phyloP scores from a whole-genome alignment of 1,140 invertebrate genomes.

The Atopsyche davidsoni region DNA sequence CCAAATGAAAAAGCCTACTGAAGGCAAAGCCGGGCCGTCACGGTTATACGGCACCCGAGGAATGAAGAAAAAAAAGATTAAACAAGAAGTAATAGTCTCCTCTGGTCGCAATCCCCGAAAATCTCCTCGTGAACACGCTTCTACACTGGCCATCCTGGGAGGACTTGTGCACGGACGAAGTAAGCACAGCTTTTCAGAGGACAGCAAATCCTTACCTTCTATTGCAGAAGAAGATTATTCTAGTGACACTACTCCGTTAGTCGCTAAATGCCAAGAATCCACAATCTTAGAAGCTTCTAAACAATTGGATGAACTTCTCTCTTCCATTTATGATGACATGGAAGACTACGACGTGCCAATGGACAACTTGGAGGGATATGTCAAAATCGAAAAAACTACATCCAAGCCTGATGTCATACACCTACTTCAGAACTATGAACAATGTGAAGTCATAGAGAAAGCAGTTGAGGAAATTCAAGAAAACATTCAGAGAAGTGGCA shows the following conservation, averaged over 20 bases:
- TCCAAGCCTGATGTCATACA: slow-evolving; percentile 17
- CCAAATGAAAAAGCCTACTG: slow-evolving; percentile 37
- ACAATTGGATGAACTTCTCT: slow-evolving; percentile 41
- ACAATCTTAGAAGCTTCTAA: slow-evolving; percentile 36
- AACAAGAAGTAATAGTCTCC: slow-evolving; percentile 5
- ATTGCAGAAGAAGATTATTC: slow-evolving; percentile 37
- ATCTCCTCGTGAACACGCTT: slow-evolving; percentile 77
- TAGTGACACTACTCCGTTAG: slow-evolving; percentile 37
- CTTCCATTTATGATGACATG: slow-evolving; percentile 42
- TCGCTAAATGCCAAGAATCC: slow-evolving; percentile 35
- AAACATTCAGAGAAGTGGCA: slow-evolving; percentile 6
- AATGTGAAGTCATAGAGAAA: slow-evolving; percentile 20
- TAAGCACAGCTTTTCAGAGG: slow-evolving; percentile 38
- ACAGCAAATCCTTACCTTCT: slow-evolving; percentile 41
- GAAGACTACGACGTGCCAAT: slow-evolving; percentile 41
- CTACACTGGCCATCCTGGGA: slow-evolving; percentile 73
- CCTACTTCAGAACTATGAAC: slow-evolving; percentile 20
- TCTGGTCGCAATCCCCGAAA: slow-evolving; percentile 60
- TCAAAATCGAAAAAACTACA: slow-evolving; percentile 15
- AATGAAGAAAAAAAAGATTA: slow-evolving; percentile 36
- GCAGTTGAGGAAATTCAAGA: slow-evolving; percentile 38
- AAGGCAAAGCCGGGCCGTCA: slow-evolving; percentile 37
- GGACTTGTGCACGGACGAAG: slow-evolving; percentile 52
- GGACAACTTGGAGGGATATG: slow-evolving; percentile 34
- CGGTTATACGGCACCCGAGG: slow-evolving; percentile 43